Evolutionary conservation across 2,113 vertebrate genomes (phyloP), one percentile per base, ranked within the genome.

Genomic region (Takifugu flavidus): DNA sequence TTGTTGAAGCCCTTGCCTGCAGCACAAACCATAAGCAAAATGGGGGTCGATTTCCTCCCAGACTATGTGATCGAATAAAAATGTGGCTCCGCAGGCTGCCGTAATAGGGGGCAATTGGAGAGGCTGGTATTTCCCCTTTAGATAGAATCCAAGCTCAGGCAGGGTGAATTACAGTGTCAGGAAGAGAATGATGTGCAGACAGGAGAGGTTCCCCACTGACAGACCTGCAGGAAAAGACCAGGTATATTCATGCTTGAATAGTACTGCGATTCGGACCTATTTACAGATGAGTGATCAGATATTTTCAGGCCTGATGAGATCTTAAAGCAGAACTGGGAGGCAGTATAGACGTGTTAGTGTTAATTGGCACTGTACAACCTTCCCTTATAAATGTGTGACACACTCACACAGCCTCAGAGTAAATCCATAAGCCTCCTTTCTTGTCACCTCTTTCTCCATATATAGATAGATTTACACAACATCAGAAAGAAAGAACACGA

Each of bases 71-170:
- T 84, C 79, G 66, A 84, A 67, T 85, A 78, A 82, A 83, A 70
- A 67, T 55, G 59, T 50, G 42, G 61, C 51, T 71, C 20, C 80
- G 58, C 70, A 74, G 67, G 61, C 62, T 62, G 56, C 50, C n/a
- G 79, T 88, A 85, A 82, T 87, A 87, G 77, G 60, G 70, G 75
- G 59, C 79, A 75, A 81, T 76, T 59, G 83, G 84, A 61, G 75
- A 77, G 76, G 50, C 39, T 44, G 75, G 70, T 80, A 79, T 78
- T 78, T 70, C 84, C 79, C 75, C 73, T 55, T 28, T 63, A 70
- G 77, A 85, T 82, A 46, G 82, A 86, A 82, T 75, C 54, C 64
- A 67, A 53, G 54, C 80, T 79, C 62, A 59, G 69, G 75, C 74
- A 71, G 72, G 80, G 79, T 73, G 71, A 84, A 79, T 83, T 78